A percentile compares a stretch with the other conserved stretches of the same genome.
These are phyloP conservation scores for Phrynocephalus versicolor DNA, from an alignment of 2,113 vertebrate species.

Conservation along the genomic window DNA sequence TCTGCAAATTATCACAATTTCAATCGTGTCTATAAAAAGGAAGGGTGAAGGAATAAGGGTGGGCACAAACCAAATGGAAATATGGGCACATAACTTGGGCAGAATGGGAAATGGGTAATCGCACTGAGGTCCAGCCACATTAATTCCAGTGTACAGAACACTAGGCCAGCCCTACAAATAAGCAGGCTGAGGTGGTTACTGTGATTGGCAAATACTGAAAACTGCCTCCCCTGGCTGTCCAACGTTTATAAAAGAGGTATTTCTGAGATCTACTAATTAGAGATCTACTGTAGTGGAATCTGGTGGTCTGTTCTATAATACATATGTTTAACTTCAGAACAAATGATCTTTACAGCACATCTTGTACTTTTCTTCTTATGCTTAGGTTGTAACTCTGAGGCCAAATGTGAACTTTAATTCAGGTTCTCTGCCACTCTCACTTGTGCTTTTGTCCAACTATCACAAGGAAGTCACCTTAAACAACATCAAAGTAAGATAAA, in stretches of 20 bases:
- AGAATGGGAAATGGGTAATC: background rate
- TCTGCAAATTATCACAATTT: background rate
- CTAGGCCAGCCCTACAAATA: too few species aligned
- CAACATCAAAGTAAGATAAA: too few species aligned
- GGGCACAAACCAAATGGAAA: background rate
- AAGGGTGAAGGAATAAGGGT: background rate
- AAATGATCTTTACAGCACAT: background rate
- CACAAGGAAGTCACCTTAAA: background rate
- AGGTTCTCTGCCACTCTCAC: background rate
- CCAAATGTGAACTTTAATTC: background rate
- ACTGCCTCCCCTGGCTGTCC: background rate
- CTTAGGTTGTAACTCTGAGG: background rate
- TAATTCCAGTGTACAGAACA: background rate
- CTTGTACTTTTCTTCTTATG: background rate
- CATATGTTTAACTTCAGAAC: background rate
- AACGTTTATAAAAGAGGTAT: background rate
- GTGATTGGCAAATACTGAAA: too few species aligned
- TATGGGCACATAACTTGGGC: background rate
- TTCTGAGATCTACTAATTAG: background rate
- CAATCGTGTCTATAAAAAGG: background rate
- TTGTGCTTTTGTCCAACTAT: background rate
- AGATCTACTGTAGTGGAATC: background rate
- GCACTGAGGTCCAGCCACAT: background rate
- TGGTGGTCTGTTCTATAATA: too few species aligned
- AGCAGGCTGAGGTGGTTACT: too few species aligned